Evolutionary conservation across 2,797 vertebrate species (phyloP), one percentile per base, ranked within the genome.

Genomic region (Danio tinwini): DNA sequence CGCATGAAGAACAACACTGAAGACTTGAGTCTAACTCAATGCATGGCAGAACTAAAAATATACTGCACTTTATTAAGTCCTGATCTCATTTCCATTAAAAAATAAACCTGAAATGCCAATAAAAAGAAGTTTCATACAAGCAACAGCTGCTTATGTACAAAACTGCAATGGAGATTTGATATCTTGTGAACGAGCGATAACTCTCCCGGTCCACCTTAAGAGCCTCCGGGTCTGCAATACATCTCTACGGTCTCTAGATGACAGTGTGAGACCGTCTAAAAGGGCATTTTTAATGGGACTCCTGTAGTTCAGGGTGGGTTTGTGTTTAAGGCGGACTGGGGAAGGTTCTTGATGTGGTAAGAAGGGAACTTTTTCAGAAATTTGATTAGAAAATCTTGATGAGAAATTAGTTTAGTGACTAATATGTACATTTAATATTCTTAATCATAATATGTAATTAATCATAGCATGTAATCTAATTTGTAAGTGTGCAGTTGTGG

Each of bases 281-380:
- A 11, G 1, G 9, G 10, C 3, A 11, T 58, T 68, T 75, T 37
- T 3, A 29, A 44, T 52, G 11, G 6, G 5, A n/a, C n/a, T 63
- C 21, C 8, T 47, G 21, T 12, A 45, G 6, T 4, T 37, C 42
- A 76, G 55, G 63, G 64, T 6, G 74, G 68, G 44, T 64, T 62
- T 84, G 49, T 1, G 67, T 69, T 87, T 89, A 89, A 89, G 88
- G 88, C 88, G 83, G 88, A 84, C 76, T 76, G 53, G 19, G 19
- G 7, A 21, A 74, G 76, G 83, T 56, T 17, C 7, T 42, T 11
- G 56, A 49, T 45, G 17, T 44, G 44, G 10, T 55, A n/a, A 12
- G 7, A 17, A 56, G 70, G 58, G 7, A 2, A 62, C 7, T 17
- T 73, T 67, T 16, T 42, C 8, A 55, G 14, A 29, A 55, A 42